A percentile compares a stretch with the other conserved stretches of the same genome.
phyloP scores from a whole-genome alignment of 2,888 invertebrate species.

The Eulithis prunata region DNA sequence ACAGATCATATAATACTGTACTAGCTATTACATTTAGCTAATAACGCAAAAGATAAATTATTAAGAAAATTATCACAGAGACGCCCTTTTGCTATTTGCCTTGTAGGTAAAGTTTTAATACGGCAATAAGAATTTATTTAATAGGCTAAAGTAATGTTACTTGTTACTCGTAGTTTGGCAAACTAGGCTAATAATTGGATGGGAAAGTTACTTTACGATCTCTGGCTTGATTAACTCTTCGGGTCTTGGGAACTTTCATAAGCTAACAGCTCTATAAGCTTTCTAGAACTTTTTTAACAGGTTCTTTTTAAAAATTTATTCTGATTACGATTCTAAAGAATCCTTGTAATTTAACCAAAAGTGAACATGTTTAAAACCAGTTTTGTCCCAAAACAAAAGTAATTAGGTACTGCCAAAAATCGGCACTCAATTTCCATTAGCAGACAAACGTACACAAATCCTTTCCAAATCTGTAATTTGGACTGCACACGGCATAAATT shows the following conservation, averaged over 20 bases:
- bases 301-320: neutral
- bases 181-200: slow-evolving; percentile 22
- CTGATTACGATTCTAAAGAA: too few relatives aligned
- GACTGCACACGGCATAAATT: slow-evolving; percentile 42
- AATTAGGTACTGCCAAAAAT: slow-evolving; percentile 12
- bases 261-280: neutral
- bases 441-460: slow-evolving; percentile 35
- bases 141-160: slow-evolving; percentile 27
- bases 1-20: too few relatives aligned
- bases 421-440: slow-evolving; percentile 29
- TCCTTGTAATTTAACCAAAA: too few relatives aligned
- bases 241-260: slow-evolving; percentile 1
- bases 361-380: neutral
- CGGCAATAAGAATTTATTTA: slow-evolving; percentile 41
- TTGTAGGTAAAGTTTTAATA: slow-evolving; percentile 40
- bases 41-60: slow-evolving; percentile 20
- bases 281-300: neutral
- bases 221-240: slow-evolving; percentile 12
- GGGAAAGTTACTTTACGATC: slow-evolving; percentile 24
- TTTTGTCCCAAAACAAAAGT: neutral
- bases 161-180: slow-evolving; percentile 26
- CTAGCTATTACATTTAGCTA: slow-evolving; percentile 3
- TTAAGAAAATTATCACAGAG: slow-evolving; percentile 12
- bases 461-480: slow-evolving; percentile 43
- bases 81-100: slow-evolving; percentile 27